phyloP scores from a whole-genome alignment of 64 coral and sea anemone genomes.

The Stylophora pistillata region DNA sequence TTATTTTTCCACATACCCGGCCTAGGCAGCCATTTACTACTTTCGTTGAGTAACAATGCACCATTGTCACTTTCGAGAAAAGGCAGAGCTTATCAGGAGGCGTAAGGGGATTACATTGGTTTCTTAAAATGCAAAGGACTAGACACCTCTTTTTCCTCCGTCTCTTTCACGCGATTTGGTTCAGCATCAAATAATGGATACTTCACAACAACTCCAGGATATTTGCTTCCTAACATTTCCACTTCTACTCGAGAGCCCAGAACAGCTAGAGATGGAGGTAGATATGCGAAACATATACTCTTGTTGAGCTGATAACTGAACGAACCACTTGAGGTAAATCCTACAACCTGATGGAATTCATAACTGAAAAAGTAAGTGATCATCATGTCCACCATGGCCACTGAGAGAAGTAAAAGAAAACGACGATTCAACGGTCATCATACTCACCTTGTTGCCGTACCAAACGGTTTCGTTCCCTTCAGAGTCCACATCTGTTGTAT shows the following conservation, averaged over 20 bases:
- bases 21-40: too few species aligned
- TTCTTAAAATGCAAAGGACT: neutral
- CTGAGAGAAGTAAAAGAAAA: neutral
- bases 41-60: too few species aligned
- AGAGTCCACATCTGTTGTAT: constrained; percentile 16
- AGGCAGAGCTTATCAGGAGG: neutral
- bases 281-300: constrained; percentile 21
- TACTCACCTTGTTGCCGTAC: neutral
- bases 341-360: neutral
- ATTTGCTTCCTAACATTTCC: constrained; percentile 17
- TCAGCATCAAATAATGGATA: neutral
- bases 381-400: neutral
- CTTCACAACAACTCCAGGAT: neutral
- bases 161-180: neutral
- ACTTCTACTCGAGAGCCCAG: constrained; percentile 3
- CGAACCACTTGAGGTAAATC: constrained; percentile 16
- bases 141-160: neutral
- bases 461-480: constrained; percentile 19
- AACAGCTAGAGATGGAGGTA: neutral
- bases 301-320: constrained; percentile 10
- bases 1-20: too few species aligned
- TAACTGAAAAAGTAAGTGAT: too few species aligned
- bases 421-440: too few species aligned
- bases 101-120: neutral
- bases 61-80: too few species aligned